Percentiles rank a stretch among this genome's conserved stretches.
phyloP scores from a whole-genome alignment of 2,797 vertebrate species.

The Todus mexicanus region DNA sequence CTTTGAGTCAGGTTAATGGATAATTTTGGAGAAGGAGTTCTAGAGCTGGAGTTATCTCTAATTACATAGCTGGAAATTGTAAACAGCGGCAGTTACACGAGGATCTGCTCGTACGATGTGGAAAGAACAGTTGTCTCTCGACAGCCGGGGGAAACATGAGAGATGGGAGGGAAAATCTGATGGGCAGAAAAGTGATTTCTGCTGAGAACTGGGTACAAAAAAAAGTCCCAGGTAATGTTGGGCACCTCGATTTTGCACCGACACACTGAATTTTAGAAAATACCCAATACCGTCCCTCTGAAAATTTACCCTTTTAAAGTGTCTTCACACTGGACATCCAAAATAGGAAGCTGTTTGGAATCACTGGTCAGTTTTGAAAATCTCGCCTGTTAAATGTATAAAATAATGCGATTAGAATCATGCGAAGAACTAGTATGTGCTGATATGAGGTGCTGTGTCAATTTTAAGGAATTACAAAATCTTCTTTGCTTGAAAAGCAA shows the following conservation, averaged over 20 bases:
- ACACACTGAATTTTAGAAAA: background rate
- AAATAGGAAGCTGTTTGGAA: background rate
- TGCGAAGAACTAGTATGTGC: background rate
- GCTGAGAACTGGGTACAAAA: background rate
- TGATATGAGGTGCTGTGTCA: background rate
- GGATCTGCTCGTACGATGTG: background rate
- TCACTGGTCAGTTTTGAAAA: background rate
- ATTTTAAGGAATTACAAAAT: background rate
- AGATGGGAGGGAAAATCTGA: background rate
- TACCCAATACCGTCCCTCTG: background rate
- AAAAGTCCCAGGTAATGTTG: background rate
- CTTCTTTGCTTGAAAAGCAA: background rate
- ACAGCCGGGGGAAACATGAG: background rate
- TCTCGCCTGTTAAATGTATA: background rate
- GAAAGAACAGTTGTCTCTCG: background rate
- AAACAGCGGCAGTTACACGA: background rate
- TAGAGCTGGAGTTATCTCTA: background rate
- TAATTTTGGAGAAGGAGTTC: background rate
- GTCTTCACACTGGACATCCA: background rate
- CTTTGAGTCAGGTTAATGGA: background rate
- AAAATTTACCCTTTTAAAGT: background rate
- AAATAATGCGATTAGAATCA: background rate
- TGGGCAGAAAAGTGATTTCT: background rate
- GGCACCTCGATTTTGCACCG: background rate
- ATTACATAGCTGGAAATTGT: background rate